Evolutionary conservation across 2,888 invertebrate genomes (phyloP).

Genomic region (Minunthozetes semirufus): DNA sequence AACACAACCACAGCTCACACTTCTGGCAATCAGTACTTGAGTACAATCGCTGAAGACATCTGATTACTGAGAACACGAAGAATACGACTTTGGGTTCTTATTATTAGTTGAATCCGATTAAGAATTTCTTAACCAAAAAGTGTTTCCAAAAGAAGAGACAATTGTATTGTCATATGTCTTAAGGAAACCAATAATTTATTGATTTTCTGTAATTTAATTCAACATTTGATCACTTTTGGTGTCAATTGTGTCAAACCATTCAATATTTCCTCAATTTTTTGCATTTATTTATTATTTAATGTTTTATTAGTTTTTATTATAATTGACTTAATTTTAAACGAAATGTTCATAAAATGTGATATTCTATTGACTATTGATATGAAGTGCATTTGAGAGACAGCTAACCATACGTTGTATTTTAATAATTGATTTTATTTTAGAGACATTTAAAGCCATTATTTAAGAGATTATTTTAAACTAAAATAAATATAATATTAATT

Average conservation of each 20-base stretch:
- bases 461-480: background rate
- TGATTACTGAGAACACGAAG: background rate
- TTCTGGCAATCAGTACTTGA: slow-evolving; percentile 11
- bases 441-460: background rate
- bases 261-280: background rate
- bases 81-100: background rate
- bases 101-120: background rate
- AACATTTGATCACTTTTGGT: background rate
- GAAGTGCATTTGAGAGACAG: background rate
- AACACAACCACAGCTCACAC: background rate
- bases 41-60: slow-evolving; percentile 24
- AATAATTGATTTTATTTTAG: background rate
- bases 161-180: background rate
- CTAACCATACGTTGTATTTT: slow-evolving; percentile 1
- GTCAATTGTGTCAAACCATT: background rate
- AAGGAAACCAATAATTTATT: background rate
- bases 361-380: background rate
- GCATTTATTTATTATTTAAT: slow-evolving; percentile 7
- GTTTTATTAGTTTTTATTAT: background rate
- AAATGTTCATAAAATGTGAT: background rate
- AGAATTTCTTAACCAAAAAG: background rate
- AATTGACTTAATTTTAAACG: slow-evolving; percentile 3
- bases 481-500: background rate
- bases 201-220: background rate
- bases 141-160: background rate